These are phyloP conservation scores for Neuroterus valhalla DNA, from an alignment of 1,140 invertebrate genomes.

Conservation along the genomic window DNA sequence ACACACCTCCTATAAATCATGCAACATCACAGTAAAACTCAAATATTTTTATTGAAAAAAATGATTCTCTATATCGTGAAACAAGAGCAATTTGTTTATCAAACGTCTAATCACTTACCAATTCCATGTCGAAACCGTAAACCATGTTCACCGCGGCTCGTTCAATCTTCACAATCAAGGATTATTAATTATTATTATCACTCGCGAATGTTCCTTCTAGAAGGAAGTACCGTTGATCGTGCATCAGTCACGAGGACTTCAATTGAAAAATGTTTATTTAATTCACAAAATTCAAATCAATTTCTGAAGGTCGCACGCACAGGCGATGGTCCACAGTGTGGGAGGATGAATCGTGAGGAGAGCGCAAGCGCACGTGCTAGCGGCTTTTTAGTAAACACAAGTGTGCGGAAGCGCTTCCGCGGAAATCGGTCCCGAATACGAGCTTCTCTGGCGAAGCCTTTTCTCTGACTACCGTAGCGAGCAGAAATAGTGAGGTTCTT, in stretches of 20 bases:
- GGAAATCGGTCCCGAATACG: neutral
- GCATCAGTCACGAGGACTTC: conserved; percentile 10
- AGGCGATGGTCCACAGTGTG: conserved; percentile 10
- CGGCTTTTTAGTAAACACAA: conserved; percentile 1
- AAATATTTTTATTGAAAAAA: no score
- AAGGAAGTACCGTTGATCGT: conserved; percentile 8
- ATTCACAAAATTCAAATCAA: neutral
- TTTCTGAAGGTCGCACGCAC: conserved; percentile 3
- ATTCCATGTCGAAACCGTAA: conserved; percentile 70
- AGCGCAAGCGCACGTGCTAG: neutral
- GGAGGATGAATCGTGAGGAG: neutral
- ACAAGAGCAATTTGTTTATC: no score
- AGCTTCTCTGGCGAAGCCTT: conserved; percentile 41
- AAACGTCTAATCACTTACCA: conserved; percentile 68
- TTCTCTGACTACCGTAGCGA: conserved; percentile 40
- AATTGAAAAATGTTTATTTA: neutral
- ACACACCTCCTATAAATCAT: no score
- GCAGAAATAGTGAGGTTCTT: conserved; percentile 27
- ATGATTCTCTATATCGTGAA: no score
- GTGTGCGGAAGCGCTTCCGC: conserved; percentile 24
- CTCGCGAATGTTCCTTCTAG: neutral
- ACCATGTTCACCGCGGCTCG: conserved; percentile 59
- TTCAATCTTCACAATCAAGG: conserved; percentile 8
- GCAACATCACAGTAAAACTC: no score
- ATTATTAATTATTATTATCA: neutral